Conservation (phyloP, 2,888 invertebrate species). For the Limnephilus auricula region DNA sequence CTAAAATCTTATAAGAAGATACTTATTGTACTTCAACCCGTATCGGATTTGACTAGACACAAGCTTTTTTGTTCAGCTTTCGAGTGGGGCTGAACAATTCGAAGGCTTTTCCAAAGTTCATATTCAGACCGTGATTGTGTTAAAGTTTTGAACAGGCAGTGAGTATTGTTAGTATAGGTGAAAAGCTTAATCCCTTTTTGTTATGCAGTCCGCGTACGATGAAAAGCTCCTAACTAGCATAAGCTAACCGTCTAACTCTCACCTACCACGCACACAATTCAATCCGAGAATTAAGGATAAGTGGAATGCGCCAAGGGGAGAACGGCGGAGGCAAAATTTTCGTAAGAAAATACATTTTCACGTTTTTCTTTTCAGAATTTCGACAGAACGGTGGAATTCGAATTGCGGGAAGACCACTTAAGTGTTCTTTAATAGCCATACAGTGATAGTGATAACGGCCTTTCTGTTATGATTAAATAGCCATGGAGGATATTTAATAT, state of each 20-base stretch:
- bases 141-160: not conserved
- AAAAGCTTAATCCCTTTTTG: not conserved
- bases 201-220: not conserved
- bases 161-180: not conserved
- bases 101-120: not conserved
- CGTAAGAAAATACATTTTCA: not conserved
- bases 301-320: not conserved
- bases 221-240: not conserved
- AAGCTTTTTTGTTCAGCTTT: not conserved
- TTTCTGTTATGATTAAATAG: not conserved
- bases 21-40: not conserved
- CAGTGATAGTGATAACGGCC: not conserved
- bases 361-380: conserved; percentile 2
- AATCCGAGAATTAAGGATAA: not conserved
- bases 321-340: not conserved
- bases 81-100: not conserved
- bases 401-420: not conserved
- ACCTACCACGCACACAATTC: conserved; percentile 2
- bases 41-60: too few relatives aligned
- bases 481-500: not conserved
- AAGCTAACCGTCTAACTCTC: not conserved
- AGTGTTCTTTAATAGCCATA: conserved; percentile 2
- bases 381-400: not conserved
- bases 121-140: not conserved
- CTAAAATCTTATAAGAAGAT: too few relatives aligned